Base-by-base conservation (phyloP, 2,797 vertebrate species). In the Gorsachius magnificus region DNA sequence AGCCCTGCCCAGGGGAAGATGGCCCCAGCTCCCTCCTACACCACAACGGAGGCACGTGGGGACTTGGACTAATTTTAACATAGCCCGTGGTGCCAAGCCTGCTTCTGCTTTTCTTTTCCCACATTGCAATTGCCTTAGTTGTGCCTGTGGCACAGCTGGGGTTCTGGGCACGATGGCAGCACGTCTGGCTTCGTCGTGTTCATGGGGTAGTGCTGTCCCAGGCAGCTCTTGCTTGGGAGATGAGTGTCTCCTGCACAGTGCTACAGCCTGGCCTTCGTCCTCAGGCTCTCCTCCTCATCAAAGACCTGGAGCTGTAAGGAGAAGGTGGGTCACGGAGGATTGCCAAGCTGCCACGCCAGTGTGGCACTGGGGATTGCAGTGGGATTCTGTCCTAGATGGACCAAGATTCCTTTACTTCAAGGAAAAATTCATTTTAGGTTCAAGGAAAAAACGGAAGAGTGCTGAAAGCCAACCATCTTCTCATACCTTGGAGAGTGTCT, bases 91-190 rank as follows among this genome's bases (percentile, higher is more conserved):
- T 91, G 64, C 78, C 31, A 70, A 91, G 29, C 4, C 33, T 87
- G 46, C 35, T 87, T 78, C 89, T 83, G 61, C 50, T 7, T 57
- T 78, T 43, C 60, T 87, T 46, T 68, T 48, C 14, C 33, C 61
- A 16, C 0, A 0, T 7, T 87, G 29, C 3, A 1, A 51, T 66
- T 0, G 1, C 31, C 29, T 82, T 45, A 38, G n/a, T 16, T 57
- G 45, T 88, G 78, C 63, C 90, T 48, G 13, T 56, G 81, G 72
- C 5, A 7, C 56, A 68, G 21, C 13, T 48, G 36, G 65, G 33
- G 74, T 60, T 35, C 50, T 65, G 72, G 17, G 29, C 54, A 66
- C 0, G 0, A 13, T 4, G 21, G 35, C 61, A 90, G 74, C 74
- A 48, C 0, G 1, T 41, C 35, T 25, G n/a, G 14, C 6, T 54